phyloP scores from a whole-genome alignment of 2,797 vertebrate genomes.

The Myiotriccus ornatus region DNA sequence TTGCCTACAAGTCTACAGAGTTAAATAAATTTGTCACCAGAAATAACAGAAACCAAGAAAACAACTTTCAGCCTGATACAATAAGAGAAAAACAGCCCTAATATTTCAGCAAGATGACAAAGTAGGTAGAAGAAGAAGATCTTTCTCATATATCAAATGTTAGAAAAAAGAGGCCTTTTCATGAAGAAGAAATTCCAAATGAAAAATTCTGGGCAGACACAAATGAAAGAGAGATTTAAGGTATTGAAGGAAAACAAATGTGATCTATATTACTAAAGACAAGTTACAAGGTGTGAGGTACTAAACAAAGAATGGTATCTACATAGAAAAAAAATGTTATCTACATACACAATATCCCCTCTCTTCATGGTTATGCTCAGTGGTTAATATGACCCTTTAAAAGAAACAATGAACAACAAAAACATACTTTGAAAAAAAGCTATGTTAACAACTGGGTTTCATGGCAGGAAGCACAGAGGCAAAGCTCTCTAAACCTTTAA shows the following conservation, averaged over 20 bases:
- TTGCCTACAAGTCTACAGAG: background rate
- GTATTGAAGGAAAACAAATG: background rate
- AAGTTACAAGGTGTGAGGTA: background rate
- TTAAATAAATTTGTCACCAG: background rate
- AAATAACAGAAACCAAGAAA: background rate
- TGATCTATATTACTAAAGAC: background rate
- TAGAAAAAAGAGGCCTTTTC: background rate
- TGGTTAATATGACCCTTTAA: background rate
- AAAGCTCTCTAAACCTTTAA: background rate
- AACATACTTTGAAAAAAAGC: background rate
- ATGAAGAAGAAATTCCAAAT: background rate
- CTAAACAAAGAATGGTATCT: background rate
- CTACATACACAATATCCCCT: rapidly evolving
- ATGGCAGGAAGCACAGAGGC: background rate
- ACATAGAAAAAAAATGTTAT: background rate
- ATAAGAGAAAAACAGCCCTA: rapidly evolving
- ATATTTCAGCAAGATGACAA: background rate
- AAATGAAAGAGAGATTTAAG: background rate
- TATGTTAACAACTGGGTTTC: background rate
- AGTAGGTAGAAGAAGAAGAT: background rate
- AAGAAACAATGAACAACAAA: background rate
- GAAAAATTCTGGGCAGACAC: background rate
- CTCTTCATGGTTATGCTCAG: background rate
- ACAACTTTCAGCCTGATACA: background rate
- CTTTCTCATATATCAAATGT: background rate